Conservation (phyloP, 2,888 invertebrate genomes). For the Julus scanicus region DNA sequence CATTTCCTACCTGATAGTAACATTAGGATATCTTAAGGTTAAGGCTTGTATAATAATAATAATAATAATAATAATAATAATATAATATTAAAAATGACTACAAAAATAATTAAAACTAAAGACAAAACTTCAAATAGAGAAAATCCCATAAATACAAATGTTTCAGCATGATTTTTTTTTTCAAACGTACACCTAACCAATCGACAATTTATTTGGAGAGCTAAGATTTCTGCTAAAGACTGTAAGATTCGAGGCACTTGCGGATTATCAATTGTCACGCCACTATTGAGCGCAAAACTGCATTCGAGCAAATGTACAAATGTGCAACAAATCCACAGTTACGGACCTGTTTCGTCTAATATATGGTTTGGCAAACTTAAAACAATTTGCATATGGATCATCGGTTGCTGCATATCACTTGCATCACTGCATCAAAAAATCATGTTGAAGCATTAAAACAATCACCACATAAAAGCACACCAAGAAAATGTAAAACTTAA, state of each 20-base stretch:
- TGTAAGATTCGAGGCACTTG: neutral
- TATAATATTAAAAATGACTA: neutral
- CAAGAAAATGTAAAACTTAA: neutral
- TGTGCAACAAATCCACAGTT: neutral
- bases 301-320: neutral
- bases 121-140: neutral
- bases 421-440: neutral
- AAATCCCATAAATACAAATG: neutral
- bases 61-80: neutral
- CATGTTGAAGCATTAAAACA: neutral
- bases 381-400: neutral
- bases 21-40: neutral
- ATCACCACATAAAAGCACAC: neutral
- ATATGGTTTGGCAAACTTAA: neutral
- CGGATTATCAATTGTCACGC: neutral
- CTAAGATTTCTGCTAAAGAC: neutral
- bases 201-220: neutral
- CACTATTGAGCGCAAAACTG: neutral
- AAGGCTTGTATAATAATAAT: neutral
- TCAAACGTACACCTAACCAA: neutral
- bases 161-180: neutral
- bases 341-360: neutral
- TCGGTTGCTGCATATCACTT: neutral
- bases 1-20: neutral
- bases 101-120: neutral